Conservation (phyloP, 2,113 vertebrate genomes). For the Amia ocellicauda region DNA sequence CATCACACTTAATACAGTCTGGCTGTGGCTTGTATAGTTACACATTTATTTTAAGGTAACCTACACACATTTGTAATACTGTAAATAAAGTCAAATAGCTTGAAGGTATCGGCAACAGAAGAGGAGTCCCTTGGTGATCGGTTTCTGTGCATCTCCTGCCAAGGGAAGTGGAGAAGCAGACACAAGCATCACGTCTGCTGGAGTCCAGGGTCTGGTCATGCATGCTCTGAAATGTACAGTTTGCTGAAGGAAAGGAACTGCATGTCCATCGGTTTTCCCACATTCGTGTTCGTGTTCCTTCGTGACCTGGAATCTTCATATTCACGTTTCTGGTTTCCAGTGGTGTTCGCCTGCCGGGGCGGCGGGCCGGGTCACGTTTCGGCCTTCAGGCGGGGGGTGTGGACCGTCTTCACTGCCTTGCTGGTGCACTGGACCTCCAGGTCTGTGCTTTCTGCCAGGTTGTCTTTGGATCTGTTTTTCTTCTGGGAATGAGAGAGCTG, state of each 20-base stretch:
- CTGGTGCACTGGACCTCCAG: constrained; percentile 55
- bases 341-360: neutral
- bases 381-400: constrained; percentile 61
- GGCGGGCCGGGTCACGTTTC: constrained; percentile 66
- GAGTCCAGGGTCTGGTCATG: neutral
- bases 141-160: no score
- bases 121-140: neutral
- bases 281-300: neutral
- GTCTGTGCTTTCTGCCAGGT: constrained; percentile 65
- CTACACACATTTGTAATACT: constrained; percentile 9
- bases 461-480: constrained; percentile 75
- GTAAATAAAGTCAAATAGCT: constrained; percentile 11
- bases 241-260: neutral
- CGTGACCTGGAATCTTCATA: neutral
- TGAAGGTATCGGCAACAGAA: constrained; percentile 4
- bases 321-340: constrained; percentile 3
- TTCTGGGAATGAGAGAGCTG: constrained; percentile 56
- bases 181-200: neutral
- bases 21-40: neutral
- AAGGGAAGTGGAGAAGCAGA: neutral
- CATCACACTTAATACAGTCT: no score
- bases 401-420: constrained; percentile 70
- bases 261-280: neutral
- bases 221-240: neutral
- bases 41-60: neutral